phyloP scores from a whole-genome alignment of 2,888 invertebrate species.

The Sphaerophoria taeniata region DNA sequence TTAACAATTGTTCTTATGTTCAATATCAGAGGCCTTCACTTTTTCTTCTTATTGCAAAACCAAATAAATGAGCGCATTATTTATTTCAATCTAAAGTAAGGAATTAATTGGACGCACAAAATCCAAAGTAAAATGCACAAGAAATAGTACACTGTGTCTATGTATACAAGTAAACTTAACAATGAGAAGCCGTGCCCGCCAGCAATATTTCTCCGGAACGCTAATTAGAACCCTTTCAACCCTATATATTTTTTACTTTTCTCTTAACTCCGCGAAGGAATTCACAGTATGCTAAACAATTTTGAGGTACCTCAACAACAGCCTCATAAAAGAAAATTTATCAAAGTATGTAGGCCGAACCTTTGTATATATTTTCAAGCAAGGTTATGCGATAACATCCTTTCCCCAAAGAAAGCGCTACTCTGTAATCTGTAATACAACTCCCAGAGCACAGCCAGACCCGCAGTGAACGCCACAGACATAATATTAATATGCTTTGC shows the following conservation, averaged over 20 bases:
- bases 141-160: neutral
- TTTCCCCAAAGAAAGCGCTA: too few relatives aligned
- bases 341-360: slow-evolving; percentile 48
- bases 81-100: slow-evolving; percentile 50
- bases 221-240: slow-evolving; percentile 59
- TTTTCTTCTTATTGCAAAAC: neutral
- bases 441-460: slow-evolving; percentile 58
- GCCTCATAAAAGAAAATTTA: slow-evolving; percentile 55
- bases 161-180: too few relatives aligned
- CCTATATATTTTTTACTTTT: slow-evolving; percentile 8
- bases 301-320: slow-evolving; percentile 54
- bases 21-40: slow-evolving; percentile 1
- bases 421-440: slow-evolving; percentile 55
- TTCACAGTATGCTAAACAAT: slow-evolving; percentile 34
- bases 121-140: slow-evolving; percentile 33
- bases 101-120: slow-evolving; percentile 55
- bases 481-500: too few relatives aligned
- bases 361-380: slow-evolving; percentile 31
- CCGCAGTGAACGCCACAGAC: slow-evolving; percentile 22
- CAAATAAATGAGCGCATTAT: slow-evolving; percentile 25
- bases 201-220: slow-evolving; percentile 62
- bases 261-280: slow-evolving; percentile 35
- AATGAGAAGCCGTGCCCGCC: slow-evolving; percentile 37
- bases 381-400: slow-evolving; percentile 49
- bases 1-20: neutral